A percentile compares a stretch with the other conserved stretches of the same genome.
phyloP scores from a whole-genome alignment of 2,113 vertebrate species.

The Neodon shergylaensis region DNA sequence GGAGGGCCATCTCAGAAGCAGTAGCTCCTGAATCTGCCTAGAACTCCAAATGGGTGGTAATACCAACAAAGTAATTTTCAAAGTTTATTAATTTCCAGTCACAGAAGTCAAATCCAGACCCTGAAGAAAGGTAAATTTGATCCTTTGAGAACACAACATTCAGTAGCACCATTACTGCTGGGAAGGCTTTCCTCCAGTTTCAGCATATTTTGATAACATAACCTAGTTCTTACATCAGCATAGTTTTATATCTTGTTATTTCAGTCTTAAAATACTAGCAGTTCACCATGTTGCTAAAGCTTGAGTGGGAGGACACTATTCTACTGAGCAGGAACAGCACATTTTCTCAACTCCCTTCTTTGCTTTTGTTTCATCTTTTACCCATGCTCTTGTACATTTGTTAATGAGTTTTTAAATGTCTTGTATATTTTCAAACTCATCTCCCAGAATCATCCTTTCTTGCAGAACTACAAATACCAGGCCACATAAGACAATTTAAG shows the following conservation, averaged over 20 bases:
- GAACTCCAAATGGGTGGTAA: neutral
- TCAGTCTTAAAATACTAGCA: neutral
- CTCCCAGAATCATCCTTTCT: neutral
- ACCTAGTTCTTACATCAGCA: neutral
- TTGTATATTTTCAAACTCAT: neutral
- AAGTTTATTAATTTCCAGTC: neutral
- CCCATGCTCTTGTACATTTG: neutral
- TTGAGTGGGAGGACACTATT: neutral
- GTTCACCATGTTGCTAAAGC: neutral
- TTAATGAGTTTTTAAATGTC: slow-evolving; percentile 7
- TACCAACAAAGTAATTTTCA: neutral
- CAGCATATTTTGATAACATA: slow-evolving; percentile 2
- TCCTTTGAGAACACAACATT: neutral
- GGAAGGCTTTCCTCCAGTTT: neutral
- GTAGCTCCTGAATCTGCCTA: neutral
- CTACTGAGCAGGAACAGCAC: neutral
- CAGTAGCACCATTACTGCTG: neutral
- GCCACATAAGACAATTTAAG: neutral
- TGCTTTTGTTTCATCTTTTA: neutral
- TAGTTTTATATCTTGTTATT: neutral
- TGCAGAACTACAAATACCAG: slow-evolving; percentile 19
- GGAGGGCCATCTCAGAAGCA: neutral
- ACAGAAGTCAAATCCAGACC: neutral
- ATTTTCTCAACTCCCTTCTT: neutral
- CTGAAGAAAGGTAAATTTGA: neutral